phyloP scores from a whole-genome alignment of 2,113 vertebrate genomes.

The Ciconia stormi region DNA sequence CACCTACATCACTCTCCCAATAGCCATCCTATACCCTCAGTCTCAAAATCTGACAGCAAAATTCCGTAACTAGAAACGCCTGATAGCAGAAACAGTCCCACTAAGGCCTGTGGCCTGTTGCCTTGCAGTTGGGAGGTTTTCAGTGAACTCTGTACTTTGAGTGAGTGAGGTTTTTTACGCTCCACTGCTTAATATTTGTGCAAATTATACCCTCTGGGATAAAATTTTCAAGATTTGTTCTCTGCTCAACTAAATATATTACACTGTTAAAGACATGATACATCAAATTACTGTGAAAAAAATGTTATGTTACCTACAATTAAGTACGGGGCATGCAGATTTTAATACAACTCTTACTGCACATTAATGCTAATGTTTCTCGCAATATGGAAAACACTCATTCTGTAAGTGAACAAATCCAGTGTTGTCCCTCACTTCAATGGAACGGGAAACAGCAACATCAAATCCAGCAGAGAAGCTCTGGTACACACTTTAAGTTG shows the following conservation, averaged over 20 bases:
- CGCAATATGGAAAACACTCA: neutral
- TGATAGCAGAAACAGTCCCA: neutral
- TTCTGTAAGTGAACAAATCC: neutral
- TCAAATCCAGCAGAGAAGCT: neutral
- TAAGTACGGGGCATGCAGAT: neutral
- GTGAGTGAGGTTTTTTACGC: neutral
- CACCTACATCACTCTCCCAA: neutral
- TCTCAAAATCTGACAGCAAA: neutral
- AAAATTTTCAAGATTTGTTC: neutral
- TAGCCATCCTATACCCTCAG: neutral
- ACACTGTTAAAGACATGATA: neutral
- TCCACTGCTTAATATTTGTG: neutral
- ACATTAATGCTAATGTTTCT: neutral
- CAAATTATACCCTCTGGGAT: neutral
- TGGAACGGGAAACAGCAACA: neutral
- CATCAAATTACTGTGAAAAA: neutral
- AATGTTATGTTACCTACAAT: neutral
- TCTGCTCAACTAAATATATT: neutral
- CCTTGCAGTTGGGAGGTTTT: neutral
- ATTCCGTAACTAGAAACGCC: neutral
- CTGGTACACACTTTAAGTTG: neutral
- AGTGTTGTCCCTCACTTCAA: neutral
- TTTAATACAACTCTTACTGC: neutral
- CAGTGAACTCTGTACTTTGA: neutral
- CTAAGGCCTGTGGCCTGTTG: neutral